Evolutionary conservation across 2,888 invertebrate species (phyloP).

Genomic region (Germaria angustata): DNA sequence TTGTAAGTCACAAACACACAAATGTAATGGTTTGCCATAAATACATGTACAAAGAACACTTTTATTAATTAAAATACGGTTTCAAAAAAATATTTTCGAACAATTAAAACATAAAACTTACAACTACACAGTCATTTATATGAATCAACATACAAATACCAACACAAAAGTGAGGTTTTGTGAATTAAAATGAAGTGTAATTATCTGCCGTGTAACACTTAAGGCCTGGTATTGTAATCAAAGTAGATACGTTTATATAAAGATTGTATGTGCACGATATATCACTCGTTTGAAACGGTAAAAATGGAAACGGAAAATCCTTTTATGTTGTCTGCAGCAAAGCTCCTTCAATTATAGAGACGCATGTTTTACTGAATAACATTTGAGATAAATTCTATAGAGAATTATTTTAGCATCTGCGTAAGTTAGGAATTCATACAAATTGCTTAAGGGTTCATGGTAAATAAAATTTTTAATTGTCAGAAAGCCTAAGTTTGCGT

Average conservation of each 20-base stretch:
- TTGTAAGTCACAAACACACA: too few relatives aligned
- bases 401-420: conserved; percentile 5
- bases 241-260: not conserved
- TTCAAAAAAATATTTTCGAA: not conserved
- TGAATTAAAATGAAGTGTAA: conserved; percentile 29
- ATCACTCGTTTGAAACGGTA: not conserved
- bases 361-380: conserved; percentile 12
- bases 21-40: too few relatives aligned
- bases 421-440: not conserved
- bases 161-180: not conserved
- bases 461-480: conserved; percentile 28
- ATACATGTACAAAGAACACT: not conserved
- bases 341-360: too few relatives aligned
- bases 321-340: conserved; percentile 28
- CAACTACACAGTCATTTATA: not conserved
- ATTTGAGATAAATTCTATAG: conserved; percentile 12
- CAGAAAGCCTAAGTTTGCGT: not conserved
- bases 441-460: conserved; percentile 1
- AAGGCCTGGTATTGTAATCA: conserved; percentile 30
- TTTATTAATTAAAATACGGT: conserved; percentile 5
- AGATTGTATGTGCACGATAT: not conserved
- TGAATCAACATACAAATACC: not conserved
- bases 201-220: conserved; percentile 26
- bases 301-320: conserved; percentile 4
- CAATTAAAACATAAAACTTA: conserved; percentile 2